Conservation (phyloP, 1,140 invertebrate species). For the Contarinia nasturtii region DNA sequence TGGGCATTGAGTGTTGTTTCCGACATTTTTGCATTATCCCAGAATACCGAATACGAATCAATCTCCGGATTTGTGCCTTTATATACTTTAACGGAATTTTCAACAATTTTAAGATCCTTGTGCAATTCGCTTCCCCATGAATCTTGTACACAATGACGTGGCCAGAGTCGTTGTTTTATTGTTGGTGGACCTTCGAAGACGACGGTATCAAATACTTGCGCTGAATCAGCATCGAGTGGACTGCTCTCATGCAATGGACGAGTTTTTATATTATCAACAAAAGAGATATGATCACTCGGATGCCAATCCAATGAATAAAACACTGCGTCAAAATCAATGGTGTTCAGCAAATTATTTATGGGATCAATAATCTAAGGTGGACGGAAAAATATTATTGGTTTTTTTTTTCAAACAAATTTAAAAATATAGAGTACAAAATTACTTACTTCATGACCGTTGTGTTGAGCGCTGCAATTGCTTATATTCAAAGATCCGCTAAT, state of each 20-base stretch:
- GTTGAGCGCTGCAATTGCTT: constrained; percentile 77
- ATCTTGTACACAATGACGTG: constrained; percentile 85
- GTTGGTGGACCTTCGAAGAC: constrained; percentile 71
- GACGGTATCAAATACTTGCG: constrained; percentile 74
- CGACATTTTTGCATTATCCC: constrained; percentile 84
- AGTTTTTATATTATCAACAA: constrained; percentile 73
- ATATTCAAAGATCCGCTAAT: constrained; percentile 87
- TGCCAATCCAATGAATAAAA: constrained; percentile 97
- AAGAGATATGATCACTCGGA: constrained; percentile 89
- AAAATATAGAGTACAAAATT: constrained; percentile 2
- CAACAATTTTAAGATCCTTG: constrained; percentile 53
- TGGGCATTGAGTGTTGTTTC: constrained; percentile 71
- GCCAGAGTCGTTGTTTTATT: constrained; percentile 80
- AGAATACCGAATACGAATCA: constrained; percentile 95
- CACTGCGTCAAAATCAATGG: constrained; percentile 74
- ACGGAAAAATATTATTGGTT: constrained; percentile 8
- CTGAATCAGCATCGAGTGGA: constrained; percentile 46
- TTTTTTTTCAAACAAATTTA: constrained; percentile 2
- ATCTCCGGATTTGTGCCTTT: constrained; percentile 71
- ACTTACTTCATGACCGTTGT: constrained; percentile 66
- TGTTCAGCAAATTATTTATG: constrained; percentile 75
- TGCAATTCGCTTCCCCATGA: constrained; percentile 88
- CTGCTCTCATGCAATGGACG: constrained; percentile 47
- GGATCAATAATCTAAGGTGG: constrained; percentile 56
- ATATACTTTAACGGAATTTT: constrained; percentile 2